Evolutionary conservation across 2,888 invertebrate genomes (phyloP), one percentile per base, ranked within the genome.

Genomic region (Kryphioiulus occultus): DNA sequence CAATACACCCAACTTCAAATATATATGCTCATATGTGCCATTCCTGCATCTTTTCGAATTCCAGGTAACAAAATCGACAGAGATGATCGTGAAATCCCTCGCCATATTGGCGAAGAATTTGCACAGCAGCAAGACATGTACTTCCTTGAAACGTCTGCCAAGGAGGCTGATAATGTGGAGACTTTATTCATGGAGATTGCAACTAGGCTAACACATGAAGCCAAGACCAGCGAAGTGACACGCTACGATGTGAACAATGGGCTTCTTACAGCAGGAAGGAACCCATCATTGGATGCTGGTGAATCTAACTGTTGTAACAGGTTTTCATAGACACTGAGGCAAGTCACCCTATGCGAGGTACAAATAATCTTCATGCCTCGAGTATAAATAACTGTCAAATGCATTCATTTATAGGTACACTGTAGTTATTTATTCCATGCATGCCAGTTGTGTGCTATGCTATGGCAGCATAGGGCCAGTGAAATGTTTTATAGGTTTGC

Each of bases 91-190:
- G 99, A 99, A 93, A 96, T 98, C 91, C 99, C 99, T 0, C 95
- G 96, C 42, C 96, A 97, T 91, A 97, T 99, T 85, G 99, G 98
- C 0, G 97, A 92, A 92, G 97, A 98, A 92, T 99, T 99, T 93
- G 97, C 99, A 30, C 96, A 96, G 91, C 94, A 97, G 90, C 97
- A 99, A 91, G 96, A 97, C 91, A 99, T 99, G 97, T 98, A 98
- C 92, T 99, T 98, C 93, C 94, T 99, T 90, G 99, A 99, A 93
- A 99, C 99, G 0, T 99, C 99, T 0, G 99, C 99, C 0, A 98
- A 99, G 92, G 98, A 99, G 92, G 97, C 98, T 1, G 98, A 99
- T 91, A 99, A 99, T 93, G 99, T 99, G 4, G 99, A 99, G 92
- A 95, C 96, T 91, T 93, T 99, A 88, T 99, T 99, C 92, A 96